A percentile compares a stretch with the other conserved stretches of the same genome.
phyloP scores from a whole-genome alignment of 2,888 invertebrate genomes.

The Pyrocoelia pectoralis region DNA sequence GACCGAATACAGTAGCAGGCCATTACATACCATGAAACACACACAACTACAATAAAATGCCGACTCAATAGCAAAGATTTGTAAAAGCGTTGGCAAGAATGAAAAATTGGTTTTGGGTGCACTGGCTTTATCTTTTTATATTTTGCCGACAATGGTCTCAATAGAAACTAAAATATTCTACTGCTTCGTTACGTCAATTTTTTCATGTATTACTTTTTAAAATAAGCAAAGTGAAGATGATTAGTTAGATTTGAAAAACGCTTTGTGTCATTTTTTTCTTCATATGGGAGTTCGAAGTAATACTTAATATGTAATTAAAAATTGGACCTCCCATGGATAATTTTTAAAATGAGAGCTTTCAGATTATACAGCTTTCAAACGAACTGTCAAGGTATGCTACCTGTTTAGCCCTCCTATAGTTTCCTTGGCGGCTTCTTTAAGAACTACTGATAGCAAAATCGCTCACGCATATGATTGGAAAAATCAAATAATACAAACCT shows the following conservation, averaged over 20 bases:
- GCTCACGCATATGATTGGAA: slow-evolving; percentile 43
- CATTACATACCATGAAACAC: slow-evolving; percentile 52
- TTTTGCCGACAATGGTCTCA: slow-evolving; percentile 28
- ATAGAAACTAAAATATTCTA: slow-evolving; percentile 20
- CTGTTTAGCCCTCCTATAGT: slow-evolving; percentile 37
- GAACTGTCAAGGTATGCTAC: slow-evolving; percentile 38
- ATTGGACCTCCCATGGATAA: slow-evolving; percentile 41
- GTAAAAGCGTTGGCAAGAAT: slow-evolving; percentile 45
- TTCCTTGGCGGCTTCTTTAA: slow-evolving; percentile 36
- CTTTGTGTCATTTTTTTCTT: slow-evolving; percentile 28
- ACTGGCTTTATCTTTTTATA: slow-evolving; percentile 35
- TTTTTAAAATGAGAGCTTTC: slow-evolving; percentile 35
- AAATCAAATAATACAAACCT: slow-evolving; percentile 43
- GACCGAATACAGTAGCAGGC: slow-evolving; percentile 45
- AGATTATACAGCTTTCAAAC: slow-evolving; percentile 36
- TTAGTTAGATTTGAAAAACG: slow-evolving; percentile 9
- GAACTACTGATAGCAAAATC: slow-evolving; percentile 42
- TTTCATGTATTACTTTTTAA: slow-evolving; percentile 5
- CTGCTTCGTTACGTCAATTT: background rate
- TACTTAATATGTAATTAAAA: slow-evolving; percentile 39
- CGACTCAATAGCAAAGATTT: slow-evolving; percentile 49
- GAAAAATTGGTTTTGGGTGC: slow-evolving; percentile 29
- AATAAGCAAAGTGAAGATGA: background rate
- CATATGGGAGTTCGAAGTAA: slow-evolving; percentile 28
- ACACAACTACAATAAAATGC: slow-evolving; percentile 50